Evolutionary conservation across 37 sponge, comb jelly and placozoan genomes (phyloP), one percentile per base, ranked within the genome.

Genomic region (Ianthella basta): DNA sequence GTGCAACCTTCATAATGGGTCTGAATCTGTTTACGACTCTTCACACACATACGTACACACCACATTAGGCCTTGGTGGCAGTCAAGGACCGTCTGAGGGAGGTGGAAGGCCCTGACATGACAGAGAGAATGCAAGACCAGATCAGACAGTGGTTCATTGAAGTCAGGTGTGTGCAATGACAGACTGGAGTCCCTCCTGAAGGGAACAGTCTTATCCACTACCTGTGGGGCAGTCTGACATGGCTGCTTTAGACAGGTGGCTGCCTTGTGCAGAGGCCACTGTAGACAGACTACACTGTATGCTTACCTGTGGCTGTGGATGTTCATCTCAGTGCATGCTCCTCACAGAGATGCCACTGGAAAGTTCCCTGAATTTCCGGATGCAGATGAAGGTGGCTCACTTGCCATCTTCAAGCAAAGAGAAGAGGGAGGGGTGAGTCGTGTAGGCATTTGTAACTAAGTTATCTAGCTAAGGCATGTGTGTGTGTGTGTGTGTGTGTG

Each of bases 81-180:
- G 84, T 99, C 25, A 99, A 97, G 88, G 92, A 96, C 60, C 90
- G 88, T 55, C 87, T 99, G 60, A 60, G 79, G 29, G 97, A 97
- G 34, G 86, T 87, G 38, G 99, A 99, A 36, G 99, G 99, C 23
- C 97, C 97, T 23, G 99, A 99, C 85, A 97, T 99, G 88, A 89
- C 89, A 82, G 99, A 99, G 60, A 89, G 91, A 38, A 99, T 99
- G 95, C 98, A 97, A 72, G 99, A 99, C 70, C 95, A 99, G 78
- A 99, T 99, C 61, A 86, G 99, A 60, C 97, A 97, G 83, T 99
- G 99, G 99, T 97, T 99, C 85, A 95, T 99, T 56, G 99, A 99
- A 87, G 91, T 91, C 56, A 95, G 99, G 97, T 97, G 37, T 34
- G 70, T 69, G 14, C 25, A 61, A 4, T 61, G 27, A n/a, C 0